A percentile compares a stretch with the other conserved stretches of the same genome.
Conservation (phyloP, 1,140 invertebrate species). For the Akabosia matsudoensis region DNA sequence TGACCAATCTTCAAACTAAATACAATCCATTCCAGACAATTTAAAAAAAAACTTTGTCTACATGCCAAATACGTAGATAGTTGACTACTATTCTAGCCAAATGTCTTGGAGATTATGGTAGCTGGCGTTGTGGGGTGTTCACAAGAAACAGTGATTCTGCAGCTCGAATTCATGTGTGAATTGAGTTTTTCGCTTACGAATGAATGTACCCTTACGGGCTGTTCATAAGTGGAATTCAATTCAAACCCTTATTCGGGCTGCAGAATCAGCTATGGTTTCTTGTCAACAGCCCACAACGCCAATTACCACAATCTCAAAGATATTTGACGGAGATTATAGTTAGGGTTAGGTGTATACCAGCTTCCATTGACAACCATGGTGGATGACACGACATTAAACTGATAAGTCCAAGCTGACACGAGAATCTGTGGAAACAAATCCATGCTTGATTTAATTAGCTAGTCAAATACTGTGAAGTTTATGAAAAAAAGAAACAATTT, state of each 20-base stretch:
- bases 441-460: slow-evolving; percentile 27
- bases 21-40: slow-evolving; percentile 47
- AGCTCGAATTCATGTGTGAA: too few relatives aligned
- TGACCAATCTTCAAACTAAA: slow-evolving; percentile 69
- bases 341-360: too few relatives aligned
- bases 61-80: slow-evolving; percentile 19
- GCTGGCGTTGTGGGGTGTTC: too few relatives aligned
- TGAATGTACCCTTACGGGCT: too few relatives aligned
- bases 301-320: too few relatives aligned
- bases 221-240: too few relatives aligned
- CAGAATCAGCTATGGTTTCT: slow-evolving; percentile 6
- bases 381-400: slow-evolving; percentile 78
- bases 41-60: slow-evolving; percentile 26
- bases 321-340: too few relatives aligned
- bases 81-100: neutral
- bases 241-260: too few relatives aligned
- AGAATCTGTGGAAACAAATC: slow-evolving; percentile 60
- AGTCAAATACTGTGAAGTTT: neutral
- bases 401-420: slow-evolving; percentile 75
- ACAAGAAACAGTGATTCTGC: too few relatives aligned
- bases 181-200: too few relatives aligned
- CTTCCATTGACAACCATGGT: slow-evolving; percentile 68
- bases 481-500: neutral
- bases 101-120: neutral
- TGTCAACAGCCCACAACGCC: too few relatives aligned